Conservation (phyloP, 1,140 invertebrate species). For the Trichoplusia ni region DNA sequence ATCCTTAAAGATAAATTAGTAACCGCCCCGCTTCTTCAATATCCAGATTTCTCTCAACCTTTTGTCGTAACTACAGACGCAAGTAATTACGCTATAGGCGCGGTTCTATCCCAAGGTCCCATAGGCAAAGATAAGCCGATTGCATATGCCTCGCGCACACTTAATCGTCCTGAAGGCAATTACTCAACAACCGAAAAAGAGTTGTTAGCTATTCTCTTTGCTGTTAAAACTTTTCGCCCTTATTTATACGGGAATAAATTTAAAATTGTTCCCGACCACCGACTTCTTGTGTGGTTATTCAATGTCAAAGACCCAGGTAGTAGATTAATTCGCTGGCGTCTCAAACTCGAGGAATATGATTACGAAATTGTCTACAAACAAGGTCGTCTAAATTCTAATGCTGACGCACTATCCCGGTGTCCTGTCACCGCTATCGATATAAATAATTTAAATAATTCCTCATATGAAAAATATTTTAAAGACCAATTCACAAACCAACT, state of each 20-base stretch:
- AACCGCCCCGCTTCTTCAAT: constrained; percentile 64
- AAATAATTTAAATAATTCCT: constrained; percentile 30
- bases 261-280: constrained; percentile 78
- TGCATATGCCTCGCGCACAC: constrained; percentile 51
- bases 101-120: constrained; percentile 54
- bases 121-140: constrained; percentile 53
- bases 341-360: constrained; percentile 74
- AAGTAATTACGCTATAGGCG: constrained; percentile 54
- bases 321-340: constrained; percentile 78
- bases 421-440: constrained; percentile 35
- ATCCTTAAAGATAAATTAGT: constrained; percentile 61
- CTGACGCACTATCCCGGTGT: constrained; percentile 62
- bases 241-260: constrained; percentile 79
- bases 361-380: constrained; percentile 74
- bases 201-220: constrained; percentile 61
- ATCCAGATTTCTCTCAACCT: constrained; percentile 56
- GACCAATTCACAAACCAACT: constrained; percentile 34
- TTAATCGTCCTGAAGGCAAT: constrained; percentile 44
- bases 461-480: constrained; percentile 43
- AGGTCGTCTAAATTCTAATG: constrained; percentile 62
- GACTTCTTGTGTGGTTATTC: constrained; percentile 76
- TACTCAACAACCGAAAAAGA: constrained; percentile 50
- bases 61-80: constrained; percentile 72
- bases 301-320: constrained; percentile 73
- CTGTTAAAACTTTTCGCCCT: constrained; percentile 75